Base-by-base conservation (phyloP, 2,888 invertebrate genomes). In the Pachymerium ferrugineum region DNA sequence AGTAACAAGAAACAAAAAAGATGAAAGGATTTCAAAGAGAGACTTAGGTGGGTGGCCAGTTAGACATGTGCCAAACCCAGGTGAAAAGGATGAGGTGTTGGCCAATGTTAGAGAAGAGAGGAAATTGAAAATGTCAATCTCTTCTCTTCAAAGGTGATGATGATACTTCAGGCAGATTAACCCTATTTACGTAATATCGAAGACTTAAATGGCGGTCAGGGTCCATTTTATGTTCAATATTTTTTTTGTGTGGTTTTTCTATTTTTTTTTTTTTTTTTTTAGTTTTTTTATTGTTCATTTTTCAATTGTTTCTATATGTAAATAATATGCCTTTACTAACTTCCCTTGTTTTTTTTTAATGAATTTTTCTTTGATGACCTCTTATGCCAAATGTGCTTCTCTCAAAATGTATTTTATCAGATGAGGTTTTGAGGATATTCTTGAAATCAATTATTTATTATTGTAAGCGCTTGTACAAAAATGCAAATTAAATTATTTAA, bases 1-100 rank as follows among this genome's bases (percentile, higher is more conserved):
- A 75, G 75, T 68, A 74, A 74, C 68, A 75, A 75, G 31, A 75
- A 73, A 68, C 73, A 67, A 12, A 73, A 73, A 68, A 62, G 73
- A 68, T 73, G 68, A 73, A 28, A 28, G 31, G 35, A 22, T 35
- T 28, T 14, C 19, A 19, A 35, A 35, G n/a, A 71, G 38, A 38
- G 38, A 14, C 16, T 38, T 16, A 38, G 16, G 16, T 22, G 47
- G 22, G 19, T 16, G 14, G 38, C 6, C 16, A 16, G 47, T 16
- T 47, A 22, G 47, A 47, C 14, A 19, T 5, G 62, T 28, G 62
- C 28, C 62, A 62, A 62, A 47, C 47, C 1, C 0, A 47, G 47
- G 62, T 62, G 62, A 62, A 38, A 4, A 47, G n/a, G n/a, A 47
- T 22, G 16, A 3, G 47, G 47, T 47, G 47, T 22, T 12, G 8